Base-by-base conservation (phyloP, 2,888 invertebrate species). In the Drosophila quinaria region DNA sequence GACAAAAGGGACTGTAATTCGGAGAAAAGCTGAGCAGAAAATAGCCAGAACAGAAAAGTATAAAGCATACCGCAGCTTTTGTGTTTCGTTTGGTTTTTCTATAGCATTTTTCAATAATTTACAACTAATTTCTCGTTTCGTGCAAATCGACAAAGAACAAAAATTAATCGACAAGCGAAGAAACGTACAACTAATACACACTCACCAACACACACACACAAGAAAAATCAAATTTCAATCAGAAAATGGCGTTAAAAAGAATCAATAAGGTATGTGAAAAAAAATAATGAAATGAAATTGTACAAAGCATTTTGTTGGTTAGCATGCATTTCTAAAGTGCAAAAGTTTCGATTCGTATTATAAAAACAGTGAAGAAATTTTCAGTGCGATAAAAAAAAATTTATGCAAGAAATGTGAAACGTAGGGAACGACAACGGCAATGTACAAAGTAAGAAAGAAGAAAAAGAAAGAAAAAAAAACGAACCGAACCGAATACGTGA, bases 191-290 rank as follows among this genome's bases (percentile, higher is more conserved):
- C 78, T 59, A 69, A 74, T 64, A 74, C 78, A 85, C 72, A 64
- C 70, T 67, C 73, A 86, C 81, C 62, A 78, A 83, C 68, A 78
- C 73, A 56, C 74, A 81, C 77, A 87, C 77, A 83, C 75, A 86
- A 90, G 82, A 83, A 81, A 90, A 90, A 91, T 91, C 90, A 91
- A 91, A 91, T 91, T 91, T 84, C 89, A 88, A 89, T 89, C 86
- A 91, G 89, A 92, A 95, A 96, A 97, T 97, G 97, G 97, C 97
- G 95, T 96, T 97, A 96, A 97, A 97, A 96, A 96, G 97, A 96
- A 97, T 97, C 95, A 97, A 97, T 96, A 97, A 97, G 97, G 92
- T 92, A 92, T 90, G 91, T 91, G 89, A 74, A 76, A 82, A 82
- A 73, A 74, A 46, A 47, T 58, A 47, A 59, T 42, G 17, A 65